Evolutionary conservation across 2,113 vertebrate species (phyloP), one percentile per base, ranked within the genome.

Genomic region (Caranx ignobilis): DNA sequence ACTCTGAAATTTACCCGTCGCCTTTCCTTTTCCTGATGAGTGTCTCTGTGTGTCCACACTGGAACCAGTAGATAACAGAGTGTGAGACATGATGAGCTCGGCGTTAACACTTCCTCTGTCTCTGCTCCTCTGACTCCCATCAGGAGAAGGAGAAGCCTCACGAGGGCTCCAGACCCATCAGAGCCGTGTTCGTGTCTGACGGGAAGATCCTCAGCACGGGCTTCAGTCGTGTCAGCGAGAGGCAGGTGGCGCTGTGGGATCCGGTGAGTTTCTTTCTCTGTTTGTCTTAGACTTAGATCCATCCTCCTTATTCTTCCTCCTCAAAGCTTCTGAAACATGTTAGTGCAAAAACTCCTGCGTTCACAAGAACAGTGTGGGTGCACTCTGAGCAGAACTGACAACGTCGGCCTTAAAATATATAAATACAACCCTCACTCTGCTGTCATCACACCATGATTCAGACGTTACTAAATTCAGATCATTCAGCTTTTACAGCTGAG

Each of bases 161-260:
- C 0, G 96, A 97, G 69, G 97, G 97, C 32, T 96, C 94, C 62
- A 91, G 97, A 80, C 97, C 97, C 0, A 89, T 97, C 66, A 92
- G 93, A 0, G 97, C 94, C 0, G 93, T 97, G 79, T 97, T 96
- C 3, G 93, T 96, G 48, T 95, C 95, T 0, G 94, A 95, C 0
- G 95, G 94, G 0, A 96, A 97, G 89, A 96, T 98, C 83, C 92
- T 98, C 71, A 98, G 93, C 39, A 98, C 97, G 0, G 97, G 97
- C 7, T 98, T 98, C 94, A 97, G 96, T 80, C 95, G 96, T 48
- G 96, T 97, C 96, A 97, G 97, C 1, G 97, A 98, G 88, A 90
- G 97, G 39, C 97, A 98, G 94, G 96, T 98, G 95, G 97, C 97
- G 26, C 94, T 97, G 82, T 98, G 97, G 97, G 96, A 97, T 86